Evolutionary conservation across 92 coral and sea anemone species (phyloP).

Genomic region (Porites cylindrica): DNA sequence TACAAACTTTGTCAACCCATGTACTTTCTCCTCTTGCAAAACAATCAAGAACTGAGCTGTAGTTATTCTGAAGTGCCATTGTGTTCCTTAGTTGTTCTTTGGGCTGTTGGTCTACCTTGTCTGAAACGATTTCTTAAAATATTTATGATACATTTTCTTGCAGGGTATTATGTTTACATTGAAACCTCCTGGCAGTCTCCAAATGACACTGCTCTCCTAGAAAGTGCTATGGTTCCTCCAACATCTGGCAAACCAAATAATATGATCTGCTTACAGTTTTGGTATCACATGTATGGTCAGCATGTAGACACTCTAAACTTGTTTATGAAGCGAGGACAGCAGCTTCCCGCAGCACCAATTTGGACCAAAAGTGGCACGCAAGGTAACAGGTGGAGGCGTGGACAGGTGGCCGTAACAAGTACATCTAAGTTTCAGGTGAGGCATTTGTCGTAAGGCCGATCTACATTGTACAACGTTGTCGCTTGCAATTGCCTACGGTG

Average conservation of each 20-base stretch:
- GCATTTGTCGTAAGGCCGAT: not conserved
- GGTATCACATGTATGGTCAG: slow-evolving; percentile 98
- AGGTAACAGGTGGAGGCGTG: slow-evolving; percentile 86
- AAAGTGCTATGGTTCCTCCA: slow-evolving; percentile 76
- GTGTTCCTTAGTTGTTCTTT: too few relatives aligned
- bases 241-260: slow-evolving; percentile 65
- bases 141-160: not conserved
- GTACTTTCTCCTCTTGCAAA: too few relatives aligned
- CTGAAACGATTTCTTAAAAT: not conserved
- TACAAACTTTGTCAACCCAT: too few relatives aligned
- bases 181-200: slow-evolving; percentile 83
- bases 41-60: too few relatives aligned
- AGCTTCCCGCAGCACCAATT: slow-evolving; percentile 74
- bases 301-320: slow-evolving; percentile 87
- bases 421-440: slow-evolving; percentile 74
- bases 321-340: slow-evolving; percentile 65
- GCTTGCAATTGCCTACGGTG: too few relatives aligned
- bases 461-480: too few relatives aligned
- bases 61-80: too few relatives aligned
- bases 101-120: not conserved
- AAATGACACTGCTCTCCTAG: slow-evolving; percentile 82
- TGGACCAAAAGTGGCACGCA: slow-evolving; percentile 94
- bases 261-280: slow-evolving; percentile 88
- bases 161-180: slow-evolving; percentile 95
- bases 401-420: slow-evolving; percentile 78